A percentile compares a stretch with the other conserved stretches of the same genome.
These are phyloP conservation scores for Cynopterus sphinx DNA, from an alignment of 2,797 vertebrate genomes.

Conservation along the genomic window DNA sequence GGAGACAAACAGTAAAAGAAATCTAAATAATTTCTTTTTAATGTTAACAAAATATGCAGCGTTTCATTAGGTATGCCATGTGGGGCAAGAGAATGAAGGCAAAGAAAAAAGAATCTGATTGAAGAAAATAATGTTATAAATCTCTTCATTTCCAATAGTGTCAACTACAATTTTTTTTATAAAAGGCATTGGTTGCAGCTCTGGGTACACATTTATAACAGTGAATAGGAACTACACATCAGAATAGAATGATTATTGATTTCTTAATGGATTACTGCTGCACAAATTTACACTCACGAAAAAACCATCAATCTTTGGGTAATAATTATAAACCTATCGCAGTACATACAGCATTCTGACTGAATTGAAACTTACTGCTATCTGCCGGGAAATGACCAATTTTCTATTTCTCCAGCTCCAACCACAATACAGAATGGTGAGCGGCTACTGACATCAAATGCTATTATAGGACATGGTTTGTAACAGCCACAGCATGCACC, in stretches of 20 bases:
- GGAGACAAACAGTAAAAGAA: not conserved
- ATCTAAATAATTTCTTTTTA: not conserved
- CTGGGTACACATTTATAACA: conserved; percentile 81
- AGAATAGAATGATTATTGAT: conserved; percentile 87
- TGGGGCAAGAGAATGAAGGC: not conserved
- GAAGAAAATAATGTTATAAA: conserved; percentile 26
- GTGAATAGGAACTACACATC: conserved; percentile 83
- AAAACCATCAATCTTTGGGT: conserved; percentile 86
- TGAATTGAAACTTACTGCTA: conserved; percentile 83
- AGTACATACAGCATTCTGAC: conserved; percentile 81
- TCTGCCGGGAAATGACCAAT: conserved; percentile 87
- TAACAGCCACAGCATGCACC: conserved; percentile 72
- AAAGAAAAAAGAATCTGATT: conserved; percentile 39
- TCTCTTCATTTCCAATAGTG: conserved; percentile 52
- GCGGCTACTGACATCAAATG: conserved; percentile 78
- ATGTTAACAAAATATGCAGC: not conserved
- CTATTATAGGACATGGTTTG: conserved; percentile 77
- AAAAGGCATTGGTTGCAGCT: conserved; percentile 68
- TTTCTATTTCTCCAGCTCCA: conserved; percentile 83
- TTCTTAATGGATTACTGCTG: conserved; percentile 89
- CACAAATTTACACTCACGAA: conserved; percentile 86
- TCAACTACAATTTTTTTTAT: conserved; percentile 61
- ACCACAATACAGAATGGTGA: conserved; percentile 81
- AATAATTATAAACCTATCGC: conserved; percentile 89
- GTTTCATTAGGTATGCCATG: not conserved